Base-by-base conservation (phyloP, 2,797 vertebrate species). In the Aulostomus chinensis region DNA sequence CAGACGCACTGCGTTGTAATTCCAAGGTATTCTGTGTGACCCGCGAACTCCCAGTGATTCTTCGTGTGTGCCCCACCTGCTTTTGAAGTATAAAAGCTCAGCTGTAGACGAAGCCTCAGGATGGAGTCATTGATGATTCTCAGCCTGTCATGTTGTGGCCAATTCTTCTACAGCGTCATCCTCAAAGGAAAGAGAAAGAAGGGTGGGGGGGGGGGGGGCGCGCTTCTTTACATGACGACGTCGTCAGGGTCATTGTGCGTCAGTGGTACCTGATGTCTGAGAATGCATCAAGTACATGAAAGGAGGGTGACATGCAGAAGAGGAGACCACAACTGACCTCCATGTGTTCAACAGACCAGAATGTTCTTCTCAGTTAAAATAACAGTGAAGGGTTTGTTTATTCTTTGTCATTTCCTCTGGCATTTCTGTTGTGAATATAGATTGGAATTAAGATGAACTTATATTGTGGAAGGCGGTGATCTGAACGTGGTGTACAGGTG, bases 401-500 rank as follows among this genome's bases (percentile, higher is more conserved):
- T 62, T 60, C 39, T 9, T 30, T 25, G n/a, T 40, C 42, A 31
- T 49, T 45, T 53, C 45, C 12, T 58, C 12, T 73, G 73, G 58
- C 55, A 57, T 82, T 76, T 83, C 63, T 48, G 31, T 57, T 47
- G 54, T 79, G 80, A 73, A 84, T 85, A 40, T 80, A 86, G 65
- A 87, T 83, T 76, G 73, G 53, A 62, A 11, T 67, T 68, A 51
- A 72, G 63, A 75, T 79, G 54, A 65, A 65, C 40, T 47, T 29
- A 18, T 51, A 21, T 33, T 3, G 42, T 26, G 17, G 32, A 9
- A 32, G 48, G 26, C 11, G 2, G 21, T 5, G 25, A 52, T 47
- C 37, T 16, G 56, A 46, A 17, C 4, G 25, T 0, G n/a, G 48
- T 68, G 76, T 78, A 74, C 81, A 84, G 73, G 81, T 82, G 78